Evolutionary conservation across 2,113 vertebrate species (phyloP).

Genomic region (Paramormyrops kingsleyae): DNA sequence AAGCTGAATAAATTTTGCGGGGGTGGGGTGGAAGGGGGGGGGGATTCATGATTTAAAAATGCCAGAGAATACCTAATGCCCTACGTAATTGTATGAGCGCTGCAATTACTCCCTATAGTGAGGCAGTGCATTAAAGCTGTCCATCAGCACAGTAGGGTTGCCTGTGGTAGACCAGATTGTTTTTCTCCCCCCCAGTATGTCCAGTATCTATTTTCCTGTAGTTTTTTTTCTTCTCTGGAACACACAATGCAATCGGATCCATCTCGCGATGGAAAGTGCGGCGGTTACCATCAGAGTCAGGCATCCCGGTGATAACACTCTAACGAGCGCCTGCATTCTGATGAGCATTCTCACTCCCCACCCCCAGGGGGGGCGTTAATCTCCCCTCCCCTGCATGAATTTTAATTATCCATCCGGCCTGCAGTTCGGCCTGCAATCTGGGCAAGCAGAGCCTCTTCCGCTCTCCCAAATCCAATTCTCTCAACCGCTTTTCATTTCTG

Average conservation of each 20-base stretch:
- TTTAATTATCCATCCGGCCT: constrained; percentile 49
- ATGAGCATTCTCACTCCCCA: constrained; percentile 17
- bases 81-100: background rate
- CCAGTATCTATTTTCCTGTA: background rate
- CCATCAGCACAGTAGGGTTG: background rate
- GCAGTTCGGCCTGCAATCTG: constrained; percentile 31
- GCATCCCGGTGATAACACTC: constrained; percentile 48
- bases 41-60: background rate
- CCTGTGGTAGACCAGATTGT: background rate
- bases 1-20: background rate
- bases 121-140: background rate
- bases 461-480: constrained; percentile 50
- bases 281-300: constrained; percentile 9
- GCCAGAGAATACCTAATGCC: background rate
- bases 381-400: constrained; percentile 36
- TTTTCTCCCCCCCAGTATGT: background rate
- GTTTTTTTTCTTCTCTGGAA: background rate
- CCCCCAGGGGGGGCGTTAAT: constrained; percentile 46
- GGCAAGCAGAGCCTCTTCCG: constrained; percentile 35
- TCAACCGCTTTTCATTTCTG: constrained; percentile 20
- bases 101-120: background rate
- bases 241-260: background rate
- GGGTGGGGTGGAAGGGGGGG: background rate
- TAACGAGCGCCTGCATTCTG: constrained; percentile 30
- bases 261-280: background rate